Conservation (phyloP, 2,113 vertebrate genomes). For the Lonchura striata region DNA sequence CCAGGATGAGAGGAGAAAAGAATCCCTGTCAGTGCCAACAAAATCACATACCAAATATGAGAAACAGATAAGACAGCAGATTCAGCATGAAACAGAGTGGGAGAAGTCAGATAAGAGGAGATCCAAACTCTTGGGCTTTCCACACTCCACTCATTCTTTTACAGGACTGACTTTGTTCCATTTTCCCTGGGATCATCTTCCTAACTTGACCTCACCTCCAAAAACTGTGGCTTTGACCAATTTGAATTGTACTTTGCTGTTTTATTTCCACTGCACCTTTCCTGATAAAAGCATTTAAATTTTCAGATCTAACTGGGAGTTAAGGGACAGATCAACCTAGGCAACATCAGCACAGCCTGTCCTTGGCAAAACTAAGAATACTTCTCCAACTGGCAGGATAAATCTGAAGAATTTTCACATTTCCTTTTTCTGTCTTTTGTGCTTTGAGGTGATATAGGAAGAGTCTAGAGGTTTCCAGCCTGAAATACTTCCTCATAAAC, state of each 20-base stretch:
- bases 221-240: neutral
- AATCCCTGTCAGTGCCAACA: slow-evolving; percentile 7
- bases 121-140: neutral
- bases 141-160: neutral
- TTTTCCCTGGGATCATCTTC: neutral
- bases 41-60: slow-evolving; percentile 49
- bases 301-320: neutral
- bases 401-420: neutral
- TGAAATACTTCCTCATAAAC: neutral
- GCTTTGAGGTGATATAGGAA: neutral
- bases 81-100: neutral
- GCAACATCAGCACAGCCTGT: neutral
- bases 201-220: neutral
- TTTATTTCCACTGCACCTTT: neutral
- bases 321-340: neutral
- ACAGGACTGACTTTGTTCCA: neutral
- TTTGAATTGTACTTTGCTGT: neutral
- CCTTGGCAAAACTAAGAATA: neutral
- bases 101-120: slow-evolving; percentile 7
- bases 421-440: neutral
- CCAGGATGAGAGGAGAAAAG: slow-evolving; percentile 13
- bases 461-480: neutral
- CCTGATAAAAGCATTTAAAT: neutral
- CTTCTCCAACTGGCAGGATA: neutral
- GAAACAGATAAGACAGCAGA: slow-evolving; percentile 47